Evolutionary conservation across 2,113 vertebrate species (phyloP), one percentile per base, ranked within the genome.

Genomic region (Engraulis encrasicolus): DNA sequence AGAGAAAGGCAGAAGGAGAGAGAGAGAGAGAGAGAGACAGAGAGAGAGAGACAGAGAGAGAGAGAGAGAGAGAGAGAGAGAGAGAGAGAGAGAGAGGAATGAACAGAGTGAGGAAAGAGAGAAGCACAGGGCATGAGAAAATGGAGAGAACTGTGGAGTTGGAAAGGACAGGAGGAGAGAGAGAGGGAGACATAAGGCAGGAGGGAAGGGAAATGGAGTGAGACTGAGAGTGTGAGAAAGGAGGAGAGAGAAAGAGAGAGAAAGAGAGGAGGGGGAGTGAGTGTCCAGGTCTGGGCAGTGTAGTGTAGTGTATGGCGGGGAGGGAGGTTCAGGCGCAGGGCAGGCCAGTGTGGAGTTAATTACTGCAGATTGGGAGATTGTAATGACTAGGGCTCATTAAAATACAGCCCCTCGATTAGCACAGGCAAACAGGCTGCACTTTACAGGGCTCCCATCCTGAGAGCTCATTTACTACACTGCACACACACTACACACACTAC

Each of bases 381-480:
- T 88, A 83, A 87, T 14, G 50, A 83, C 82, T 58, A 79, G 78
- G 81, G 87, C 90, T 86, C 80, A 83, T 89, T 66, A 66, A 66
- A 66, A 66, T 86, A 87, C 89, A 86, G 78, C 38, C 58, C 87
- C 84, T 87, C 83, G 84, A 77, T 86, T 83, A 85, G 85, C 84
- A 36, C 79, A 85, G 58, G 85, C 83, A 86, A 86, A 89, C 84
- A 87, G 78, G 86, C 50, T 80, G 78, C 6, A 17, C 77, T 89
- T 87, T 91, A 91, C 82, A 83, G 82, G 84, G 81, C 61, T 82
- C 58, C 84, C 85, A 87, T 86, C 83, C 82, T 91, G 88, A 91
- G 58, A 91, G 36, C 83, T 66, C 78, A 89, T 91, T 89, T 87
- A 71, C 79, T 86, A 23, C 79, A 79, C 2, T 52, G 74, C 84